A percentile compares a stretch with the other conserved stretches of the same genome.
These are phyloP conservation scores for Varanus komodoensis DNA, from an alignment of 2,113 vertebrate genomes.

Conservation along the genomic window DNA sequence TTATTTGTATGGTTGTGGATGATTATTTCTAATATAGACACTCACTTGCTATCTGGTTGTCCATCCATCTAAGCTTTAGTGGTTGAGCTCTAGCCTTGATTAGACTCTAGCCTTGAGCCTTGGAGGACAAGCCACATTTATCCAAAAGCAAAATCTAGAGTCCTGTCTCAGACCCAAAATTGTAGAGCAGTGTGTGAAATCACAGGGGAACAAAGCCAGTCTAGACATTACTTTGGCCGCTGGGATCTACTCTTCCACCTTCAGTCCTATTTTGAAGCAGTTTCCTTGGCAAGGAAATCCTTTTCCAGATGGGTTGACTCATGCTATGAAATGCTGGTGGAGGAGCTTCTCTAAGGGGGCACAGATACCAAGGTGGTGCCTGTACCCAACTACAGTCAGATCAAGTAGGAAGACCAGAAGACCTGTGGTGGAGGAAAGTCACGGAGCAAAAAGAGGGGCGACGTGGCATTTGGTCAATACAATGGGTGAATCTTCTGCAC, in stretches of 20 bases:
- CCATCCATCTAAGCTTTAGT: not conserved
- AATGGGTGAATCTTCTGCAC: not conserved
- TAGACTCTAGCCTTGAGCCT: not conserved
- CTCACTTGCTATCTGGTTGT: not conserved
- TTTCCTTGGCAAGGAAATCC: not conserved
- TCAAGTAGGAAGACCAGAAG: not conserved
- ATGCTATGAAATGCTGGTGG: not conserved
- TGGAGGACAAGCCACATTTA: not conserved
- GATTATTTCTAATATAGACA: not conserved
- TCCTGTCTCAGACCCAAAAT: not conserved
- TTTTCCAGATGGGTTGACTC: not conserved
- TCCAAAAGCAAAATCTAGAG: not conserved
- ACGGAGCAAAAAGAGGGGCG: not conserved
- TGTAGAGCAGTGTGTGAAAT: not conserved
- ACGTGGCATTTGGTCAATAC: not conserved
- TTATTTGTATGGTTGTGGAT: not conserved
- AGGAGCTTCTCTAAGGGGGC: no score
- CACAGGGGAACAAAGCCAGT: not conserved
- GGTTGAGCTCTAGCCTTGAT: not conserved
- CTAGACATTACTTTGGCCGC: not conserved
- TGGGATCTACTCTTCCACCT: not conserved
- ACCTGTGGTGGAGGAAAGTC: not conserved
- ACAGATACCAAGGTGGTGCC: not conserved
- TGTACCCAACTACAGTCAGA: not conserved
- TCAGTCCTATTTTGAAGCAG: not conserved